Conservation (phyloP, 1,140 invertebrate species). For the Kradibia gibbosae region DNA sequence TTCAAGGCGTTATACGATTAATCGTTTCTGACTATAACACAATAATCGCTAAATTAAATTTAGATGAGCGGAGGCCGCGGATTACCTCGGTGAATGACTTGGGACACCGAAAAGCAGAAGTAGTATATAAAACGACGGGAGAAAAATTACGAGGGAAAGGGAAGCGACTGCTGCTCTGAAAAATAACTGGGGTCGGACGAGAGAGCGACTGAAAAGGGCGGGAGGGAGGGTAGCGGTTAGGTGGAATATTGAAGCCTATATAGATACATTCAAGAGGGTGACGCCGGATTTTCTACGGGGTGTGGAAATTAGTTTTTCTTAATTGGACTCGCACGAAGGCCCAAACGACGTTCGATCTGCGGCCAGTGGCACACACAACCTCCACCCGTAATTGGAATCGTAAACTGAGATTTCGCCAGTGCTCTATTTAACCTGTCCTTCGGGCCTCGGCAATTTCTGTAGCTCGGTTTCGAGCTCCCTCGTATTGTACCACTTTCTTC, state of each 20-base stretch:
- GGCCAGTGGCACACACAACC: neutral
- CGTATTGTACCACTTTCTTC: neutral
- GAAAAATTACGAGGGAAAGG: constrained; percentile 30
- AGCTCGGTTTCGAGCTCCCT: neutral
- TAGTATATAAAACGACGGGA: constrained; percentile 37
- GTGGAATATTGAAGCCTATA: constrained; percentile 44
- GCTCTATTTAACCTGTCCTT: neutral
- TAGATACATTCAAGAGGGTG: neutral
- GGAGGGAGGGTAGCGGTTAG: neutral
- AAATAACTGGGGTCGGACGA: neutral
- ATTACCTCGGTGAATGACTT: constrained; percentile 12
- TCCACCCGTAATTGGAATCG: constrained; percentile 62
- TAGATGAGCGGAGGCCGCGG: constrained; percentile 38
- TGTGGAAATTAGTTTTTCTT: constrained; percentile 66
- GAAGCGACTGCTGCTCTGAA: neutral
- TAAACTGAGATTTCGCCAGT: constrained; percentile 51
- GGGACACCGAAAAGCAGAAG: constrained; percentile 16
- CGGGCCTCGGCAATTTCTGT: neutral
- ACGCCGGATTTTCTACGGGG: constrained; percentile 48
- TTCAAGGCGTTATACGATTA: constrained; percentile 62
- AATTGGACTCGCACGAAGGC: constrained; percentile 56
- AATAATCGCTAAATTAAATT: constrained; percentile 66
- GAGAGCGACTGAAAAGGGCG: no score
- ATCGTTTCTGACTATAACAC: constrained; percentile 52
- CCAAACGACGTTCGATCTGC: constrained; percentile 55